phyloP scores from a whole-genome alignment of 2,888 invertebrate species.

The Lacanobia wlatinum region DNA sequence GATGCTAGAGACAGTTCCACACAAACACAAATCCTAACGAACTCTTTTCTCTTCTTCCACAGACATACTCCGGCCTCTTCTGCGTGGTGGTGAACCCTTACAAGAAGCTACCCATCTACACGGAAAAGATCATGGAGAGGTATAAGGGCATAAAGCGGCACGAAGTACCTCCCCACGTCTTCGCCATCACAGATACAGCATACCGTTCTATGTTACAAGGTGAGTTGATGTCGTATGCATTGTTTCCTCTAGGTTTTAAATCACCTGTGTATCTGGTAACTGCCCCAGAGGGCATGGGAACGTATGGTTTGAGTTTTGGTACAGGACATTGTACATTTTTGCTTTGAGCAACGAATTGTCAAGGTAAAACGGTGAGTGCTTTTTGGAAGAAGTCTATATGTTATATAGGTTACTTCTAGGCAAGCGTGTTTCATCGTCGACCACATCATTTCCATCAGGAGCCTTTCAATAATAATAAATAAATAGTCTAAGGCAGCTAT shows the following conservation, averaged over 20 bases:
- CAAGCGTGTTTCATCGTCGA: too few species aligned
- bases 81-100: slow-evolving; percentile 99
- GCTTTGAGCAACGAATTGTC: neutral
- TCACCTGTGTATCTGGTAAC: neutral
- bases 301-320: neutral
- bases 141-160: slow-evolving; percentile 99
- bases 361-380: too few species aligned
- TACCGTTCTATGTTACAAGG: slow-evolving; percentile 99
- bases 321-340: too few species aligned
- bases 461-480: too few species aligned
- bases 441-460: too few species aligned
- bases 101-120: slow-evolving; percentile 99
- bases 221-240: slow-evolving; percentile 76
- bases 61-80: slow-evolving; percentile 99
- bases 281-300: too few species aligned
- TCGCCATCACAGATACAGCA: slow-evolving; percentile 99
- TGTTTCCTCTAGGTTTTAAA: neutral
- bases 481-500: too few species aligned
- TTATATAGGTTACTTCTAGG: too few species aligned
- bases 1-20: neutral
- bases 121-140: slow-evolving; percentile 99
- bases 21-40: slow-evolving; percentile 8
- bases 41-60: slow-evolving; percentile 81
- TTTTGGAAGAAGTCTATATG: too few species aligned
- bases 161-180: slow-evolving; percentile 99